Conservation (phyloP, 2,888 invertebrate species). For the Drosophila pseudotalamancana region DNA sequence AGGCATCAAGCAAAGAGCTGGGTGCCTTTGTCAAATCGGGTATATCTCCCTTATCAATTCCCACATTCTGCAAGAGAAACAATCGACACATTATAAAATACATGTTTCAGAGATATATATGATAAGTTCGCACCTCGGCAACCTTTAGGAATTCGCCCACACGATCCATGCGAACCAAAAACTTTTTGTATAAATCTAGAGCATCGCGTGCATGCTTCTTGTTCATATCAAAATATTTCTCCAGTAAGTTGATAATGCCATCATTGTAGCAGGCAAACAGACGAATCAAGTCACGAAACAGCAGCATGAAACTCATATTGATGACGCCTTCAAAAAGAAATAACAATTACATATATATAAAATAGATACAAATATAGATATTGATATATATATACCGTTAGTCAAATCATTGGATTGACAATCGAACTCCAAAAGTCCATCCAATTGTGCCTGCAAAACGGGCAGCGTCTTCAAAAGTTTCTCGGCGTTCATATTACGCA, state of each 20-base stretch:
- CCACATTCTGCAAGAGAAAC: slow-evolving; percentile 89
- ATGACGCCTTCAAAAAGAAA: slow-evolving; percentile 89
- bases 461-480: slow-evolving; percentile 98
- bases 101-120: too few species aligned
- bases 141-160: slow-evolving; percentile 99
- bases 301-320: slow-evolving; percentile 99
- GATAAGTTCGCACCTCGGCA: slow-evolving; percentile 85
- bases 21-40: slow-evolving; percentile 99
- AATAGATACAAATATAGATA: neutral
- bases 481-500: slow-evolving; percentile 98
- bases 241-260: slow-evolving; percentile 98
- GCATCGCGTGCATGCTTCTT: slow-evolving; percentile 99
- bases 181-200: slow-evolving; percentile 99
- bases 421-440: slow-evolving; percentile 98
- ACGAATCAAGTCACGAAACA: slow-evolving; percentile 99
- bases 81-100: neutral
- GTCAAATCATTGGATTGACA: slow-evolving; percentile 98
- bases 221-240: slow-evolving; percentile 99
- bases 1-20: slow-evolving; percentile 97
- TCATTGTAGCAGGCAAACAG: slow-evolving; percentile 99
- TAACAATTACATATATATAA: neutral
- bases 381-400: slow-evolving; percentile 86
- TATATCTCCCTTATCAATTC: slow-evolving; percentile 99
- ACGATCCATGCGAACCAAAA: slow-evolving; percentile 98
- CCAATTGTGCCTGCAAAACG: slow-evolving; percentile 97